Base-by-base conservation (phyloP, 64 coral and sea anemone genomes). In the Cladopsammia gracilis region DNA sequence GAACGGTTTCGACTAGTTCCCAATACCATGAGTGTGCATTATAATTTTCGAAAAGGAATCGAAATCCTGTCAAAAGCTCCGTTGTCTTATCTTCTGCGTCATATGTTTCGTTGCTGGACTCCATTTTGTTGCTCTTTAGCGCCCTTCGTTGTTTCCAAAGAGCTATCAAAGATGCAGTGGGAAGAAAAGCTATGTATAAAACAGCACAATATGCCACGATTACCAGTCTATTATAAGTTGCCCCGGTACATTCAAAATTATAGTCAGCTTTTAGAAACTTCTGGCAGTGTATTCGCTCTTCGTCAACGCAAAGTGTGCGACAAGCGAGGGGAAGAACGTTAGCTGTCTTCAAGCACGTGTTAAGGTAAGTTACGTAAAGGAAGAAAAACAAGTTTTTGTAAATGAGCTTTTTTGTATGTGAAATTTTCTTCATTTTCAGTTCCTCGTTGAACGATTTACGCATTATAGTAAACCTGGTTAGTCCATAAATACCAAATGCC, bases 321-420 rank as follows among this genome's bases (percentile, higher is more conserved):
- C 88, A 90, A 3, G 88, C 64, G 4, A 51, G 76, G 53, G 88
- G 88, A 18, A 90, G 53, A 58, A 90, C 88, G 10, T 69, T 44
- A 42, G 61, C 56, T 25, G 80, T 59, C 14, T 26, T 82, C 3
- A 59, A 78, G 49, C 88, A 79, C 0, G 88, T 90, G 49, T 58
- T 54, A 7, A 78, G 88, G 23, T 81, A 90, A 0, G 64, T 78
- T 3, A 90, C 44, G 12, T 78, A 81, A 20, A 53, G 58, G 34
- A 90, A 53, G 49, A 90, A 26, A 42, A 90, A 81, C 75, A 90
- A 18, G 14, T 69, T 64, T 64, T 58, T 11, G 58, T 70, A 81
- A 10, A 90, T n/a, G 16, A 80, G 51, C 19, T 68, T 20, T 16
- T 90, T 80, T 2, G 64, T 70, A 80, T 81, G 58, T 16, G 47